phyloP scores from a whole-genome alignment of 2,797 vertebrate genomes.

The Staurois parvus region DNA sequence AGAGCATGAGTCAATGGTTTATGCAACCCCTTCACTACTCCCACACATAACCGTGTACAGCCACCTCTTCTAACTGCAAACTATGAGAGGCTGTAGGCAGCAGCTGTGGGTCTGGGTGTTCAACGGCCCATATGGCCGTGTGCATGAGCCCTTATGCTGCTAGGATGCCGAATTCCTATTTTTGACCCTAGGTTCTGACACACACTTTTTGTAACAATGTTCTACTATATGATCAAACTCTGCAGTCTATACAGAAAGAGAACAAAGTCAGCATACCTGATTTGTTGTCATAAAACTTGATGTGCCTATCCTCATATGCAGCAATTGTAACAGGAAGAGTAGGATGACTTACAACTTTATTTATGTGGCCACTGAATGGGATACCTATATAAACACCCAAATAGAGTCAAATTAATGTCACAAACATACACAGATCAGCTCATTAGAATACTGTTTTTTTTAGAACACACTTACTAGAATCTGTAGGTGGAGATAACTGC shows the following conservation, averaged over 20 bases:
- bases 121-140: too few species aligned
- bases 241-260: background rate
- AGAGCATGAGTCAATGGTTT: too few species aligned
- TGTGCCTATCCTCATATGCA: slow-evolving; percentile 95
- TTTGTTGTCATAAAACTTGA: slow-evolving; percentile 99
- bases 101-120: too few species aligned
- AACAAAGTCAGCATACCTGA: slow-evolving; percentile 80
- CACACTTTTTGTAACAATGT: too few species aligned
- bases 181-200: too few species aligned
- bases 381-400: slow-evolving; percentile 75
- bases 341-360: slow-evolving; percentile 96
- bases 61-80: too few species aligned
- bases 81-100: too few species aligned
- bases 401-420: background rate
- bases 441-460: background rate
- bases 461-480: slow-evolving; percentile 81
- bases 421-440: background rate
- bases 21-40: too few species aligned
- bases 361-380: slow-evolving; percentile 89
- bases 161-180: too few species aligned
- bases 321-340: slow-evolving; percentile 97
- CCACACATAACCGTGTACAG: too few species aligned
- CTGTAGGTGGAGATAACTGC: slow-evolving; percentile 88
- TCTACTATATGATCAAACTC: background rate
- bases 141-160: too few species aligned